Percentiles rank a stretch among this genome's conserved stretches.
phyloP scores from a whole-genome alignment of 35 echinoderm and acorn worm genomes.

The Apostichopus parvimensis region DNA sequence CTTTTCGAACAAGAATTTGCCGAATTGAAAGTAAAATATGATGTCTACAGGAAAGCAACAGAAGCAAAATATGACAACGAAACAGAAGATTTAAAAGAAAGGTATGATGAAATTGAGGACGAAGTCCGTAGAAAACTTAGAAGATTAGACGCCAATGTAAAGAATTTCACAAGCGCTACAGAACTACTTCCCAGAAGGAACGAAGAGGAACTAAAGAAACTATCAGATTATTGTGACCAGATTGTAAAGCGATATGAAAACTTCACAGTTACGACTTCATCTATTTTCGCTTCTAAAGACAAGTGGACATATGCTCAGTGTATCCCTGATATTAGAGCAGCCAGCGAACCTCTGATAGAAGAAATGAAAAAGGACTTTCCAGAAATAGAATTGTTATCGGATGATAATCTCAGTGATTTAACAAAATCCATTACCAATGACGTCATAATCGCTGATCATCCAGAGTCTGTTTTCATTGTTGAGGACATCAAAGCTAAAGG shows the following conservation, averaged over 20 bases:
- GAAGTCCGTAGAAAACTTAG: not conserved
- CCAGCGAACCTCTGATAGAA: slow-evolving; percentile 28
- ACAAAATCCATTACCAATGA: not conserved
- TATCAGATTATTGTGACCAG: not conserved
- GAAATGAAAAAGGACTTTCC: slow-evolving; percentile 45
- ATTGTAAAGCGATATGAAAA: slow-evolving; percentile 1
- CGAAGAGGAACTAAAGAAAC: not conserved
- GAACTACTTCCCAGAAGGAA: not conserved
- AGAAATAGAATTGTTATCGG: not conserved
- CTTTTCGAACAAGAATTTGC: not conserved
- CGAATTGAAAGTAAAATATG: not conserved
- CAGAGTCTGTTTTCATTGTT: not conserved
- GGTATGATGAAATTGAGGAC: not conserved
- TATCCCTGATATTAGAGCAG: slow-evolving; percentile 7
- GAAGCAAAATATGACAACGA: not conserved
- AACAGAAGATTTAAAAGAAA: not conserved
- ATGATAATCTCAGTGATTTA: not conserved
- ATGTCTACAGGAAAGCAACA: not conserved
- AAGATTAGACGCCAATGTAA: not conserved
- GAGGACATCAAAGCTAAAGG: not conserved
- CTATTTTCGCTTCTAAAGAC: slow-evolving; percentile 10
- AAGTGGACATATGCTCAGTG: slow-evolving; percentile 14
- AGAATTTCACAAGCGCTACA: not conserved
- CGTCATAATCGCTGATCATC: not conserved
- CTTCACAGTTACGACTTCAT: not conserved